Percentiles rank a stretch among this genome's conserved stretches.
These are phyloP conservation scores for Eleginops maclovinus DNA, from an alignment of 2,113 vertebrate species.

Conservation along the genomic window DNA sequence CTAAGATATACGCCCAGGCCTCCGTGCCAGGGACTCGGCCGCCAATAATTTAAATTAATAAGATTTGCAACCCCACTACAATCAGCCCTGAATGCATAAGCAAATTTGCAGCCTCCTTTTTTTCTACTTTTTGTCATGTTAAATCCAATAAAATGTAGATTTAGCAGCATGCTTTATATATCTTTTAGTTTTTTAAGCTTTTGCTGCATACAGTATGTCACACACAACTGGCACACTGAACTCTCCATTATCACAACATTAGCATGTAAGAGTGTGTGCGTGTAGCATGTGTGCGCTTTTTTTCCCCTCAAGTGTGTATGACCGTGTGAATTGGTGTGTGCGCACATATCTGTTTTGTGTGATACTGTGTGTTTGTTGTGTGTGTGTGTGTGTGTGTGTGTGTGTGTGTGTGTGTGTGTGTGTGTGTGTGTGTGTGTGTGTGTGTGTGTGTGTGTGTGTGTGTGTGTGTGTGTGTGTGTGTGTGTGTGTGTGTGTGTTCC, in stretches of 20 bases:
- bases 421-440: constrained; percentile 52
- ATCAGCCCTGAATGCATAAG: constrained; percentile 60
- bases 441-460: constrained; percentile 52
- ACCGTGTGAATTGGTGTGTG: constrained; percentile 56
- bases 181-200: too few relatives aligned
- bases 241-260: constrained; percentile 59
- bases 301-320: constrained; percentile 38
- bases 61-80: constrained; percentile 60
- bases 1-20: constrained; percentile 67
- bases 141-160: constrained; percentile 35
- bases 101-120: constrained; percentile 54
- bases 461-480: constrained; percentile 51
- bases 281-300: constrained; percentile 26
- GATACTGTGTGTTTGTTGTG: constrained; percentile 44
- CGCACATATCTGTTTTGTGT: constrained; percentile 63
- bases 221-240: constrained; percentile 46
- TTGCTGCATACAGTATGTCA: too few relatives aligned
- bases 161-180: background rate
- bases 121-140: constrained; percentile 17
- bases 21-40: constrained; percentile 54
- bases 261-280: constrained; percentile 36
- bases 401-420: constrained; percentile 50
- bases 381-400: constrained; percentile 53
- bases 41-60: constrained; percentile 73
- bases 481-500: constrained; percentile 77